phyloP scores from a whole-genome alignment of 2,113 vertebrate genomes.

The Apeltes quadracus region DNA sequence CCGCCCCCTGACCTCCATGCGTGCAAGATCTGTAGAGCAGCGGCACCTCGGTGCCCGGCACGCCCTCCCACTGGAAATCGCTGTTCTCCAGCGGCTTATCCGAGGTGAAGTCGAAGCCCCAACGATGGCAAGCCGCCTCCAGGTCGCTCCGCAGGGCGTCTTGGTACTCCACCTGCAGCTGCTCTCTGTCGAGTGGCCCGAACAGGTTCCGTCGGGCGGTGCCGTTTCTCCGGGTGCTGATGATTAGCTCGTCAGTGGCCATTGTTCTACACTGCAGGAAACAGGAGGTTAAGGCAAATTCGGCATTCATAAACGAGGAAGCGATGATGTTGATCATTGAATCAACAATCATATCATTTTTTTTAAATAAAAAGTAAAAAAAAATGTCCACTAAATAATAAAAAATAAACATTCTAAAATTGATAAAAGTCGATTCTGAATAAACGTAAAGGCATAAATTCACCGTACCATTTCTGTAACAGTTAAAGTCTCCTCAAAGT shows the following conservation, averaged over 20 bases:
- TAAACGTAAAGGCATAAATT: neutral
- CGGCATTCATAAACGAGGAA: neutral
- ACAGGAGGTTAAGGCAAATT: slow-evolving; percentile 13
- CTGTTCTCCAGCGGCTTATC: slow-evolving; percentile 86
- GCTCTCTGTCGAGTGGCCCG: slow-evolving; percentile 85
- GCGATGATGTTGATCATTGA: neutral
- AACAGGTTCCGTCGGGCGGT: slow-evolving; percentile 86
- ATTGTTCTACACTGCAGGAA: slow-evolving; percentile 74
- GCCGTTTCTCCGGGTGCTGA: slow-evolving; percentile 61
- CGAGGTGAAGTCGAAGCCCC: slow-evolving; percentile 89
- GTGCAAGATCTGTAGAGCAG: slow-evolving; percentile 70
- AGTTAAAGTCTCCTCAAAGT: slow-evolving; percentile 8
- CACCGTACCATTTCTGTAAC: slow-evolving; percentile 62
- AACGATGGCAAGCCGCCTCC: slow-evolving; percentile 84
- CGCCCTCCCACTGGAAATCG: slow-evolving; percentile 85
- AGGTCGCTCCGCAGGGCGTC: slow-evolving; percentile 73
- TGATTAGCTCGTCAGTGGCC: slow-evolving; percentile 64
- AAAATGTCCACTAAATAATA: neutral
- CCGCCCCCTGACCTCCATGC: neutral
- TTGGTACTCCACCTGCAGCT: slow-evolving; percentile 82
- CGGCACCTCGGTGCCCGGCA: slow-evolving; percentile 73
- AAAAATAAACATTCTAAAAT: neutral
- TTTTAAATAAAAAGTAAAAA: neutral
- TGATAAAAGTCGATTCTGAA: neutral
- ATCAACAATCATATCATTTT: neutral